Evolutionary conservation across 2,113 vertebrate genomes (phyloP).

Genomic region (Ancistrus triradiatus): DNA sequence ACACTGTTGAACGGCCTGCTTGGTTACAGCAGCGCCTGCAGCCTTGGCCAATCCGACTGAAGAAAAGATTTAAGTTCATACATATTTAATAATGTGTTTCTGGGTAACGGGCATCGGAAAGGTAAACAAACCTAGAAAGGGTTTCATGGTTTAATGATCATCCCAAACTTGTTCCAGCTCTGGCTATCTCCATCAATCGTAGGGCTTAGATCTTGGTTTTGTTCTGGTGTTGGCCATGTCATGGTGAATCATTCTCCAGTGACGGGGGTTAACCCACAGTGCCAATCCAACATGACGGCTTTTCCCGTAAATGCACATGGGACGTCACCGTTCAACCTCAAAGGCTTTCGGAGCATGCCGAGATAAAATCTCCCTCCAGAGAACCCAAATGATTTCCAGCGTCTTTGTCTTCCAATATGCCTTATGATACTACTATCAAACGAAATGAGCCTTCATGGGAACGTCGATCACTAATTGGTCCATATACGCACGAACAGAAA

Average conservation of each 20-base stretch:
- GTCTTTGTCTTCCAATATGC: too few relatives aligned
- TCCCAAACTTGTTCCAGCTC: slow-evolving; percentile 22
- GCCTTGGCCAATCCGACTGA: slow-evolving; percentile 5
- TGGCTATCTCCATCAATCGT: slow-evolving; percentile 6
- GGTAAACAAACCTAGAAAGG: slow-evolving; percentile 35
- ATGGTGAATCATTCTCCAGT: slow-evolving; percentile 31
- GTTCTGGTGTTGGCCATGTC: slow-evolving; percentile 26
- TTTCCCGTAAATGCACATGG: slow-evolving; percentile 24
- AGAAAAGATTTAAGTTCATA: slow-evolving; percentile 23
- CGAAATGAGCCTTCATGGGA: too few relatives aligned
- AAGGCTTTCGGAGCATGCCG: slow-evolving; percentile 5
- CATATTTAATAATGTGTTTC: slow-evolving; percentile 33
- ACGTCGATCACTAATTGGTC: too few relatives aligned
- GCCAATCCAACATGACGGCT: slow-evolving; percentile 14
- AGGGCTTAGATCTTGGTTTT: slow-evolving; percentile 32
- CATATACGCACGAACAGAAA: too few relatives aligned
- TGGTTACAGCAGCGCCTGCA: not conserved
- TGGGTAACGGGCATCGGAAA: slow-evolving; percentile 39
- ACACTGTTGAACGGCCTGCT: slow-evolving; percentile 10
- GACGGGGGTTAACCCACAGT: slow-evolving; percentile 10
- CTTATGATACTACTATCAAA: too few relatives aligned
- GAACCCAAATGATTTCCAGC: not conserved
- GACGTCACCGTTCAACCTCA: slow-evolving; percentile 21
- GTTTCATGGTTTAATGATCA: slow-evolving; percentile 25
- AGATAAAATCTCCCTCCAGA: slow-evolving; percentile 11